Conservation (phyloP, 2,888 invertebrate species). For the Siphonodentalium dalli region DNA sequence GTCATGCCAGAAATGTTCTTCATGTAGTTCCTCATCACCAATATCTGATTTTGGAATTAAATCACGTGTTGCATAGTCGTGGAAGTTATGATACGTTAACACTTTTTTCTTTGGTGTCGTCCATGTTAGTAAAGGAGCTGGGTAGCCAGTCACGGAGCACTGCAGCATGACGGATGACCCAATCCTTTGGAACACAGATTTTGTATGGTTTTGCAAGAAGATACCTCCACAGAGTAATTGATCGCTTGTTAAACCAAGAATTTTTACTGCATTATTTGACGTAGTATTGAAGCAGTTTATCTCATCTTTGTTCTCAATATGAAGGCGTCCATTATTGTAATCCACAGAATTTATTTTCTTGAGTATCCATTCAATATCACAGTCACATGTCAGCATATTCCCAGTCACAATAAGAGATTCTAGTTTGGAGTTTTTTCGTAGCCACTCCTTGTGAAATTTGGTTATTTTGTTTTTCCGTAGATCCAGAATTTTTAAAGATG, state of each 20-base stretch:
- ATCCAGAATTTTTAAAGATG: conserved; percentile 44
- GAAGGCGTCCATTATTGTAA: not conserved
- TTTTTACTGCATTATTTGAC: no score
- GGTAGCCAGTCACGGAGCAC: conserved; percentile 80
- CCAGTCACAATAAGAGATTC: conserved; percentile 35
- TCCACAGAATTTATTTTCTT: conserved; percentile 15
- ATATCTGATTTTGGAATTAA: conserved; percentile 29
- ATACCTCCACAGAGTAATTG: no score
- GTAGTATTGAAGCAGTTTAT: no score
- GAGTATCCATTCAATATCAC: conserved; percentile 49
- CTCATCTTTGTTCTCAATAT: not conserved
- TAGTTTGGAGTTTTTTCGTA: conserved; percentile 31
- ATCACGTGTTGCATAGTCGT: conserved; percentile 33
- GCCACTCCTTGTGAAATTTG: conserved; percentile 34
- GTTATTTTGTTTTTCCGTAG: conserved; percentile 66
- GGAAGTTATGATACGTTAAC: conserved; percentile 42
- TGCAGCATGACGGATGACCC: conserved; percentile 74
- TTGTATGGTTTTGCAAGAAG: not conserved
- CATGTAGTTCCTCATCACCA: conserved; percentile 32
- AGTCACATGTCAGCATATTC: conserved; percentile 55
- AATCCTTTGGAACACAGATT: conserved; percentile 53
- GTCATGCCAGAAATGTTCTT: conserved; percentile 46
- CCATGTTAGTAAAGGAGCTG: conserved; percentile 84
- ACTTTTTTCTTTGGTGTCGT: conserved; percentile 64
- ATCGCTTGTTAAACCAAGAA: no score